Base-by-base conservation (phyloP, 2,113 vertebrate species). In the Tichodroma muraria region DNA sequence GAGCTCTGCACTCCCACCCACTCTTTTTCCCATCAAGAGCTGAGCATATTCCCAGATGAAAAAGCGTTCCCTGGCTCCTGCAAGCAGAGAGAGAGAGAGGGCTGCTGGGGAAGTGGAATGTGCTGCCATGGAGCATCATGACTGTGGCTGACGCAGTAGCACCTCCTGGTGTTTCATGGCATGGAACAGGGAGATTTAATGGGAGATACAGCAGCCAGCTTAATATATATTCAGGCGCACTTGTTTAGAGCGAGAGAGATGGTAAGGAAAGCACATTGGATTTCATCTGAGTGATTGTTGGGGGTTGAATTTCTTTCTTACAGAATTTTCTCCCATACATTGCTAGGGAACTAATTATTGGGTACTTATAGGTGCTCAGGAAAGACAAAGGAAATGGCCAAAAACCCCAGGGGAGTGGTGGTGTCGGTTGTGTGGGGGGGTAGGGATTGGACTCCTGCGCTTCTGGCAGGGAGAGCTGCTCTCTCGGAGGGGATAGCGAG, bases 71-170 rank as follows among this genome's bases (percentile, higher is more conserved):
- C 19, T 1, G 4, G 27, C 21, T 75, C 25, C n/a, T 70, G 57
- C 25, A 57, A 38, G 59, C 30, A 35, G 28, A 49, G 40, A 37
- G 35, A 45, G 45, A 12, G 40, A 40, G 59, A 59, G 30, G 9
- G 25, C 23, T 77, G 31, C 44, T 82, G 45, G 35, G 35, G 25
- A n/a, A 42, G 9, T 14, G 12, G 31, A 30, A 49, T 23, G n/a
- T 2, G 1, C 40, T 35, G 28, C 22, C 4, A 2, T 13, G n/a
- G 27, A 79, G 25, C 33, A 37, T 53, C 0, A 0, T 44, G 53
- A 63, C 27, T 0, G 0, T 76, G 37, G 38, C 45, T 85, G 40
- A 68, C 12, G 9, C 66, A 78, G 57, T 61, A 94, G 80, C 85
- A 66, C 57, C 79, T 93, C 95, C 89, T 91, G 52, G 89, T 89